Evolutionary conservation across 2,888 invertebrate genomes (phyloP), one percentile per base, ranked within the genome.

Genomic region (Drosophila nigricruria): DNA sequence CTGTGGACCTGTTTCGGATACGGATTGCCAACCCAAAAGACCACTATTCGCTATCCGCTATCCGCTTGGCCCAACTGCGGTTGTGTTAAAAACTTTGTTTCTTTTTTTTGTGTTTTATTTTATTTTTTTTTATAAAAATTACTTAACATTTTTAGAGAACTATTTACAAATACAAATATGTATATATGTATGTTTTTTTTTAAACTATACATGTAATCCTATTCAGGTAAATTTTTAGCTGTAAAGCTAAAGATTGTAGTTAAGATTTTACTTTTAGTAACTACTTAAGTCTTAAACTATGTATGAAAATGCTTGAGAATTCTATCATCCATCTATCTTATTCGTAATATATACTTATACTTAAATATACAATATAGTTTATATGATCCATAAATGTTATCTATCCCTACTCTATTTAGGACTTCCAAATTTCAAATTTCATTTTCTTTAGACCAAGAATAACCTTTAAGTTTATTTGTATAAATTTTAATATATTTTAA

Each of bases 1-100:
- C 81, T 80, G 71, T 81, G 74, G 86, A 86, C 88, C 83, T 81
- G 83, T 72, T 79, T 78, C 74, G 69, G 66, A 58, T 74, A 61
- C 67, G 73, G 73, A 75, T 64, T 61, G 68, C 59, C 66, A 47
- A 30, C 23, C 49, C 73, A 70, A 73, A 73, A 73, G 58, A 59
- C 79, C 67, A 63, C 79, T 45, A 65, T 68, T 68, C 85, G 63
- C 53, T 25, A 53, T 38, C 53, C 53, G 38, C 53, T 27, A 25
- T n/a, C 52, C 50, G 18, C 42, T n/a, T 36, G 36, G 36, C 23
- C 36, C 53, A 63, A 32, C 64, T 85, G 85, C 60, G 88, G 88
- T 85, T 53, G 49, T 88, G 83, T 85, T 77, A 8, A 18, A 49
- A 47, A 47, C 54, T 27, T 9, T 54, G 32, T 50, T 1, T 32